Evolutionary conservation across 2,888 invertebrate genomes (phyloP).

Genomic region (Blastobasis adustella): DNA sequence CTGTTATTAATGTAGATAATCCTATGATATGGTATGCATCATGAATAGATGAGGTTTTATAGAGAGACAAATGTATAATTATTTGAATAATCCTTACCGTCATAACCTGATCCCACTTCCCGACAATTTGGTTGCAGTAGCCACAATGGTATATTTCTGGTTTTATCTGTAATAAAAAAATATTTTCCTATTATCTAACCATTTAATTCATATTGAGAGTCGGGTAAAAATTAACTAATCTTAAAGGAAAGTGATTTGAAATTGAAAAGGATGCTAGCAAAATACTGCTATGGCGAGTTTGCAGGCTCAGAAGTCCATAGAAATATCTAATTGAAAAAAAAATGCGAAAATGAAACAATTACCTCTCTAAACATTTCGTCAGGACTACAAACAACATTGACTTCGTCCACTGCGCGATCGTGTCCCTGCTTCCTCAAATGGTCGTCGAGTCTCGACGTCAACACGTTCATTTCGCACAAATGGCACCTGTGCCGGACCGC

Average conservation of each 20-base stretch:
- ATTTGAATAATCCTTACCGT: too few relatives aligned
- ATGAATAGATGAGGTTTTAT: too few relatives aligned
- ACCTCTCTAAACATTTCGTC: conserved; percentile 22
- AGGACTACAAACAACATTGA: conserved; percentile 9
- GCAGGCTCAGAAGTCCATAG: too few relatives aligned
- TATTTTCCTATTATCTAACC: not conserved
- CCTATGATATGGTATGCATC: too few relatives aligned
- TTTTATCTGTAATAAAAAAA: not conserved
- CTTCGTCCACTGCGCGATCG: not conserved
- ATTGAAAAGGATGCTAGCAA: not conserved
- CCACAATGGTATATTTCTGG: conserved; percentile 35
- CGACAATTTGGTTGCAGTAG: conserved; percentile 28
- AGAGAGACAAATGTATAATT: too few relatives aligned
- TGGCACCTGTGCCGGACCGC: conserved; percentile 18
- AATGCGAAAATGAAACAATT: not conserved
- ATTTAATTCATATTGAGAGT: too few relatives aligned
- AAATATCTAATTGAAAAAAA: too few relatives aligned
- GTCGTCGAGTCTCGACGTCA: not conserved
- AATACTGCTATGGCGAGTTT: too few relatives aligned
- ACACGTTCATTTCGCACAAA: conserved; percentile 16
- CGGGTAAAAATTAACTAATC: too few relatives aligned
- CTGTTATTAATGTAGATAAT: too few relatives aligned
- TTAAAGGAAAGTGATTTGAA: not conserved
- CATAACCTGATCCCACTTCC: conserved; percentile 16
- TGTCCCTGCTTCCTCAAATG: conserved; percentile 12